Conservation (phyloP, 2,113 vertebrate genomes). For the Gavia stellata region DNA sequence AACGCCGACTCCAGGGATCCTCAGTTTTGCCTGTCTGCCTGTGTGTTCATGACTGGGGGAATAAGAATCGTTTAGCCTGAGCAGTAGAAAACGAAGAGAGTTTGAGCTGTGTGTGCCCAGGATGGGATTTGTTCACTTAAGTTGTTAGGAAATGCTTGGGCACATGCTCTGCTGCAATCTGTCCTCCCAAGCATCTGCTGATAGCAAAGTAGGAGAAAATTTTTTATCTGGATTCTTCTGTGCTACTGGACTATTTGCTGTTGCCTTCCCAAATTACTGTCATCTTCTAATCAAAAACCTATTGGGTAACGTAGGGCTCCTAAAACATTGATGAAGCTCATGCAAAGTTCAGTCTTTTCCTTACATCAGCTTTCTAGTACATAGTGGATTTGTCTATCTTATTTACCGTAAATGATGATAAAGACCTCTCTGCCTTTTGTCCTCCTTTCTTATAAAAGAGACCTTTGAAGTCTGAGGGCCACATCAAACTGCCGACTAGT, state of each 20-base stretch:
- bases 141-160: background rate
- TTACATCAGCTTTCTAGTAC: background rate
- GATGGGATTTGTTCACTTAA: background rate
- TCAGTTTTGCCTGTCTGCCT: background rate
- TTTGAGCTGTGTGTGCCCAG: background rate
- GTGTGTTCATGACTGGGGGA: background rate
- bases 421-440: background rate
- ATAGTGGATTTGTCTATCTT: background rate
- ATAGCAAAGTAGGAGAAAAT: background rate
- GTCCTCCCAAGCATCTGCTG: background rate
- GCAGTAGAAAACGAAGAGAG: background rate
- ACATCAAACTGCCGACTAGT: background rate
- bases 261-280: background rate
- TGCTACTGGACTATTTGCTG: background rate
- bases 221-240: background rate
- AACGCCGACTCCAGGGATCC: background rate
- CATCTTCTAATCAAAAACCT: background rate
- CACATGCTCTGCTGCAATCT: rapidly evolving
- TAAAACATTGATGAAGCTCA: background rate
- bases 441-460: background rate
- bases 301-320: background rate
- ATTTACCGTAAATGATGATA: conserved; percentile 15
- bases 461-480: conserved; percentile 37
- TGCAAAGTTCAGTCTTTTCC: conserved; percentile 5
- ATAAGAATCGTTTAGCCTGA: background rate